A percentile compares a stretch with the other conserved stretches of the same genome.
Evolutionary conservation across 2,113 vertebrate genomes (phyloP).

Genomic region (Lates calcarifer): DNA sequence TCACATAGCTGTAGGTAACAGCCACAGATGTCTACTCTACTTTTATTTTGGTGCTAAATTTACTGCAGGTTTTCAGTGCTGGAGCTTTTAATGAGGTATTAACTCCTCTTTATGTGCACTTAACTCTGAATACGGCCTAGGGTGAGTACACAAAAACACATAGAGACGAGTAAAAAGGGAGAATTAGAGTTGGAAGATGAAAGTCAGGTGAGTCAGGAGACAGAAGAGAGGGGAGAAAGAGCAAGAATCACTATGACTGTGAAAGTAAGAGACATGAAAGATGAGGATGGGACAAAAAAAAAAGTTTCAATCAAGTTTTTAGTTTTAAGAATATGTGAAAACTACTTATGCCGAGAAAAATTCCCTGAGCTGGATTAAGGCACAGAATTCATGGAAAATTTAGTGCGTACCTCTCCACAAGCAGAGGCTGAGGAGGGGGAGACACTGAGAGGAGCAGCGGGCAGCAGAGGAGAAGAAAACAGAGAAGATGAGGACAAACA

Average conservation of each 20-base stretch:
- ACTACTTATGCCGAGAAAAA: conserved; percentile 23
- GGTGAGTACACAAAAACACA: conserved; percentile 18
- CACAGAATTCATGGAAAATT: conserved; percentile 26
- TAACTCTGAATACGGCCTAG: conserved; percentile 21
- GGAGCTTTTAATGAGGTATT: conserved; percentile 23
- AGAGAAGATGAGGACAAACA: background rate
- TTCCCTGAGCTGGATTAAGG: conserved; percentile 40
- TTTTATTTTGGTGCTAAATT: background rate
- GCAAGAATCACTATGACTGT: background rate
- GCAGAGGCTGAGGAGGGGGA: conserved; percentile 4
- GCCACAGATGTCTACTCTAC: background rate
- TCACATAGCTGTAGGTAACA: background rate
- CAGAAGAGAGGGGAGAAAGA: conserved; percentile 6
- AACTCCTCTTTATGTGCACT: conserved; percentile 1
- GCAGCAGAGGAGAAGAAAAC: conserved; percentile 1
- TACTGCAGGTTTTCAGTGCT: background rate
- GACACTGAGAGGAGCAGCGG: background rate
- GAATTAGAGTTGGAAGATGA: conserved; percentile 9
- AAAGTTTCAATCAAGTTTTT: conserved; percentile 21
- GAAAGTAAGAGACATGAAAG: conserved; percentile 42
- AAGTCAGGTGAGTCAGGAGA: conserved; percentile 17
- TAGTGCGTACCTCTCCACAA: conserved; percentile 21
- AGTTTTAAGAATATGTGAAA: conserved; percentile 42
- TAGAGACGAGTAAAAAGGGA: background rate
- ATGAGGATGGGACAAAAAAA: conserved; percentile 1